Evolutionary conservation across 1,140 invertebrate genomes (phyloP), one percentile per base, ranked within the genome.

Genomic region (Nasonia vitripennis): DNA sequence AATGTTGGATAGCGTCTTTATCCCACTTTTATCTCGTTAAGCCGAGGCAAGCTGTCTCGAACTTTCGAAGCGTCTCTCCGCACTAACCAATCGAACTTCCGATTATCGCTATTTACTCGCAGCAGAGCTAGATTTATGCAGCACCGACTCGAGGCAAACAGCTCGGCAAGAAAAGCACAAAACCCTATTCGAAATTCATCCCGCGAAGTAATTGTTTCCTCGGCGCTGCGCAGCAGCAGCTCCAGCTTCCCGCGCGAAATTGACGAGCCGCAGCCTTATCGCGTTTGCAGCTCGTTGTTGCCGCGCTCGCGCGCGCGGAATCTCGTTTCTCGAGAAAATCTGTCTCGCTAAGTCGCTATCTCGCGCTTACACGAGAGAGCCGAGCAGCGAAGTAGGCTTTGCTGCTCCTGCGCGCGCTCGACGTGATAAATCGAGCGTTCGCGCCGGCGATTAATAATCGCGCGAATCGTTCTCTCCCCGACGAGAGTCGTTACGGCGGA

Each of bases 221-320:
- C 41, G 41, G 41, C 67, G 20, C 70, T 2, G 23, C 10, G 11
- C 20, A 37, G 34, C 5, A 37, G 34, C 34, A 62, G 2, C 55
- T 17, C 10, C 27, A 27, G 27, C 70, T 71, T 71, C 70, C 31
- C 5, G 27, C 45, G 23, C 27, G 62, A 62, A 84, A 79, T 84
- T 84, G 83, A 84, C 77, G 68, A 77, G 82, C 34, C 48, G 9
- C 51, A 73, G 51, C n/a, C 82, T 84, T 84, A 84, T 84, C 83
- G 68, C 45, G 73, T 73, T 84, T 79, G 41, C 83, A 79, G 83
- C 67, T 78, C 75, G 83, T 73, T 48, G 75, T 70, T 55, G 37
- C 27, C 23, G 62, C 23, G 27, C 27, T 27, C 27, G 73, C n/a
- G 34, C 82, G 62, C 23, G 27, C 12, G 62, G 55, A 23, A 71